Base-by-base conservation (phyloP, 2,888 invertebrate genomes). In the Pollenia griseotomentosa region DNA sequence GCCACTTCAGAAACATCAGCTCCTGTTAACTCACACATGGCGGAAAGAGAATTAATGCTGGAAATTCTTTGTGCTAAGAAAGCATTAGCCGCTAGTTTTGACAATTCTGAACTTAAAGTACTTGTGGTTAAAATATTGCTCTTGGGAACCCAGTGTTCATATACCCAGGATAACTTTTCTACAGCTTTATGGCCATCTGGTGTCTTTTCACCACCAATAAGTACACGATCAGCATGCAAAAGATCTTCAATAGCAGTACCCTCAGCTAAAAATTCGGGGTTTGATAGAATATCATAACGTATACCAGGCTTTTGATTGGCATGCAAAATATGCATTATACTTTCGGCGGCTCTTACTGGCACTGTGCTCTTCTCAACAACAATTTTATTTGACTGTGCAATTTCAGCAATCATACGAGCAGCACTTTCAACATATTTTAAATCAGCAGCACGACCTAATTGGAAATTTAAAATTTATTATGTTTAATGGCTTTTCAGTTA, bases 361-460 rank as follows among this genome's bases (percentile, higher is more conserved):
- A 99, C 99, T 0, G 99, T 99, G 91, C 99, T 99, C 93, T 99
- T 99, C 94, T 99, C 99, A 0, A 99, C 99, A 0, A 99, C 99
- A 88, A 99, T 99, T 94, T 99, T 99, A 92, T 97, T 96, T 66
- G 96, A 96, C 51, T 96, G 95, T 0, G 99, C 97, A 55, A 98
- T 95, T 89, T 98, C 97, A 0, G 99, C 99, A 83, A 99, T 99
- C 96, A 97, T 97, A 75, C 99, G 95, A 0, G 99, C 98, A 0
- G 99, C 99, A 78, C 97, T 97, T 94, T 99, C 99, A 0, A 99
- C 97, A 92, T 98, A 99, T 92, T 98, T 98, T 65, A 99, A 94
- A 94, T 99, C 99, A 5, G 99, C 99, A 0, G 99, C 99, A 90
- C 99, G 95, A 5, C 99, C 99, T 96, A n/a, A 33, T 5, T n/a